Conservation (phyloP, 1,140 invertebrate genomes). For the Anoplolepis gracilipes region DNA sequence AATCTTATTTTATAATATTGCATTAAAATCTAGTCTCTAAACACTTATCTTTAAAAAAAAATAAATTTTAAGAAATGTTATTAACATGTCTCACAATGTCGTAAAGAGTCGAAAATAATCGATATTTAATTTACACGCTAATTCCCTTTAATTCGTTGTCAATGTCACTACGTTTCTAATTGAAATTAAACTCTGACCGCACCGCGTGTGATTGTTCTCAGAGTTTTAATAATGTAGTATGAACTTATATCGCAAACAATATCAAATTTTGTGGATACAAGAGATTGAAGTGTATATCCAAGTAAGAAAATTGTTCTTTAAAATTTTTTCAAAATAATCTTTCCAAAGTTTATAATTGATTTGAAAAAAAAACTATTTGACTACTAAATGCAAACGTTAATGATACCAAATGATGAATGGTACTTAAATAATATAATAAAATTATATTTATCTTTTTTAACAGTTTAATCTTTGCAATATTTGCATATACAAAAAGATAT, state of each 20-base stretch:
- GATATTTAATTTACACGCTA: conserved; percentile 61
- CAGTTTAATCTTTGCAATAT: not conserved
- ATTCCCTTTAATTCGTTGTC: conserved; percentile 52
- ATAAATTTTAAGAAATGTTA: too few relatives aligned
- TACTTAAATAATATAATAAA: not conserved
- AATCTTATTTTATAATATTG: too few relatives aligned
- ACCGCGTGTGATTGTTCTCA: conserved; percentile 37
- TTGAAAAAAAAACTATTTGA: not conserved
- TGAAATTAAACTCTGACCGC: conserved; percentile 37
- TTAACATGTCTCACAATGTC: too few relatives aligned
- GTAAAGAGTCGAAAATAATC: conserved; percentile 12
- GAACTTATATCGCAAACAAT: conserved; percentile 1
- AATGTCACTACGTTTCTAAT: conserved; percentile 39
- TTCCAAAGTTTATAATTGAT: too few relatives aligned
- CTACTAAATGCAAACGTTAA: not conserved
- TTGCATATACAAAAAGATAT: not conserved
- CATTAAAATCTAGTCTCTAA: too few relatives aligned
- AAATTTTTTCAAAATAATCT: not conserved
- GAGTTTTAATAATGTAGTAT: not conserved
- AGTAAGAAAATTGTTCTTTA: not conserved
- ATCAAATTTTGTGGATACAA: not conserved
- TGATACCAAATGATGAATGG: not conserved
- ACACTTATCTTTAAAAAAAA: too few relatives aligned
- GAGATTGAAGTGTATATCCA: not conserved
- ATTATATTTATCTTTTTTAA: not conserved